Evolutionary conservation across 2,797 vertebrate genomes (phyloP).

Genomic region (Sebastes variabilis): DNA sequence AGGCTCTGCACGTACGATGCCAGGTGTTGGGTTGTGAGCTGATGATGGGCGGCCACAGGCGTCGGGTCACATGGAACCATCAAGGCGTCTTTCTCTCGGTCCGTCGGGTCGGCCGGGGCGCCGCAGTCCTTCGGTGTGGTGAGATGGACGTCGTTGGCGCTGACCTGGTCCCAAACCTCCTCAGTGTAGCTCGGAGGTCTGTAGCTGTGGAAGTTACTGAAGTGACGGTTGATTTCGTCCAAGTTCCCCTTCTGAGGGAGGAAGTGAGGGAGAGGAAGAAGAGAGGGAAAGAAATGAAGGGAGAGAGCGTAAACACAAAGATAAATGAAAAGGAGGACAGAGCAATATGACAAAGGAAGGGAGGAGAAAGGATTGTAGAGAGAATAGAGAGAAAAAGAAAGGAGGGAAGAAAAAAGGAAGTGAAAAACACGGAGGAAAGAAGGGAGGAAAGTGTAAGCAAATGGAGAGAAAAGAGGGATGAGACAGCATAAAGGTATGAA

Average conservation of each 20-base stretch:
- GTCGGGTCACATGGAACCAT: background rate
- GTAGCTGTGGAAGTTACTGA: slow-evolving; percentile 78
- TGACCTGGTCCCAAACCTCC: slow-evolving; percentile 77
- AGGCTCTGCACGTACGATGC: background rate
- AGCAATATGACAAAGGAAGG: no score
- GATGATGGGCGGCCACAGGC: background rate
- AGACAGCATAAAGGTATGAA: background rate
- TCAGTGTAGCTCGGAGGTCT: slow-evolving; percentile 63
- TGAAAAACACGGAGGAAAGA: no score
- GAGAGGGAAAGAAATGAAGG: no score
- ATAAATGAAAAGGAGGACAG: no score
- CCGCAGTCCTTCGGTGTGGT: background rate
- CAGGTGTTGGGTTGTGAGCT: background rate
- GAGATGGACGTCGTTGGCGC: slow-evolving; percentile 20
- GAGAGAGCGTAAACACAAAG: no score
- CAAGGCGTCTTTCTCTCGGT: background rate
- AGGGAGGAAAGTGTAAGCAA: background rate
- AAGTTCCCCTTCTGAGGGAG: slow-evolving; percentile 76
- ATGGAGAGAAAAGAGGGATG: background rate
- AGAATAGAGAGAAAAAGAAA: background rate
- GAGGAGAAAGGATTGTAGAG: no score
- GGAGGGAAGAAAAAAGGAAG: background rate
- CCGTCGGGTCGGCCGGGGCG: background rate
- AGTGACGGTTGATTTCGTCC: slow-evolving; percentile 80
- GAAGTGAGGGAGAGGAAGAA: background rate